Conservation (phyloP, 2,888 invertebrate species). For the Lasioglossum calceatum region DNA sequence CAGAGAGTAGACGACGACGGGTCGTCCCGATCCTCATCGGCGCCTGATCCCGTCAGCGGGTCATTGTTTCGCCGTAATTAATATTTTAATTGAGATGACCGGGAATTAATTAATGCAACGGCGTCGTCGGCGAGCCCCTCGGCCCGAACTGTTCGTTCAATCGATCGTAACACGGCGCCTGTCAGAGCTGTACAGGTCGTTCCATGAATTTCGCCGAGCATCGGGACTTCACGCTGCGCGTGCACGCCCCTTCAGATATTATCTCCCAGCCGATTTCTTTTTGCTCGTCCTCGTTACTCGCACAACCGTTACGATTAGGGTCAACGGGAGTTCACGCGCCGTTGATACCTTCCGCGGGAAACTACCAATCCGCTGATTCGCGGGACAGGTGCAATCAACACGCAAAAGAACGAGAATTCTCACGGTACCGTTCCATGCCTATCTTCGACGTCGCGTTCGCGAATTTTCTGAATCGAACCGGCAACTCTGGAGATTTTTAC, state of each 20-base stretch:
- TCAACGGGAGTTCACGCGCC: slow-evolving; percentile 15
- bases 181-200: slow-evolving; percentile 83
- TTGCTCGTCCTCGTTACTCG: slow-evolving; percentile 18
- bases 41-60: slow-evolving; percentile 66
- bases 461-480: neutral
- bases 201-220: slow-evolving; percentile 82
- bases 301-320: slow-evolving; percentile 47
- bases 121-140: slow-evolving; percentile 71
- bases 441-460: too few relatives aligned
- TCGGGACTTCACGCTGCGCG: slow-evolving; percentile 59
- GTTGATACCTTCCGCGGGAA: neutral
- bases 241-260: slow-evolving; percentile 43
- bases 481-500: neutral
- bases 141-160: slow-evolving; percentile 67
- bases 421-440: neutral
- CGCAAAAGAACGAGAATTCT: neutral
- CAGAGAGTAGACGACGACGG: neutral
- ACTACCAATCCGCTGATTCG: slow-evolving; percentile 8
- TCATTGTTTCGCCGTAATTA: slow-evolving; percentile 81
- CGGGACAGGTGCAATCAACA: neutral
- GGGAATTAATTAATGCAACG: slow-evolving; percentile 82
- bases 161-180: slow-evolving; percentile 74
- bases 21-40: slow-evolving; percentile 39
- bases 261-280: slow-evolving; percentile 48
- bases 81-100: slow-evolving; percentile 83